These are phyloP conservation scores for Drosophila mauritiana DNA, from an alignment of 1,140 invertebrate species.

Conservation along the genomic window DNA sequence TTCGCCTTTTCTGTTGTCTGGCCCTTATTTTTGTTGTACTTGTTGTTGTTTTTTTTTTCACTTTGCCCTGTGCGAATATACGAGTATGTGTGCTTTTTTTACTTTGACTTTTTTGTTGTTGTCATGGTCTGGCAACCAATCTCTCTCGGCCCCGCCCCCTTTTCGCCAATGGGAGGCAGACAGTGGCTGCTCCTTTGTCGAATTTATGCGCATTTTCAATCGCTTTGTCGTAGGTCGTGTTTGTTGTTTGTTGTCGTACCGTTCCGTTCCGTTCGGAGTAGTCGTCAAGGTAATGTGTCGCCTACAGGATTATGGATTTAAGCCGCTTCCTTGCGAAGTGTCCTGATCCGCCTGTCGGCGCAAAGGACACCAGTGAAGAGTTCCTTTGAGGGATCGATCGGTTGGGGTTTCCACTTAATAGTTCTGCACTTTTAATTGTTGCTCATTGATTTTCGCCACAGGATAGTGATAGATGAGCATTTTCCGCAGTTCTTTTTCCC, in stretches of 20 bases:
- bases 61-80: constrained; percentile 21
- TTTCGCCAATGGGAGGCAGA: constrained; percentile 14
- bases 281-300: constrained; percentile 76
- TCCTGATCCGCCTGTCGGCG: constrained; percentile 28
- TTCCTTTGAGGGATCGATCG: background rate
- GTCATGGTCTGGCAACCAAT: constrained; percentile 53
- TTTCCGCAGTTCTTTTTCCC: constrained; percentile 1
- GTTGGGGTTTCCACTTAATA: background rate
- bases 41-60: constrained; percentile 48
- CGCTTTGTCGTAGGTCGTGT: constrained; percentile 82
- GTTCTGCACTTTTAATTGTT: constrained; percentile 36
- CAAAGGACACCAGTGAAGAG: background rate
- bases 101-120: constrained; percentile 53
- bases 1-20: constrained; percentile 84
- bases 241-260: constrained; percentile 40
- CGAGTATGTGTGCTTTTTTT: constrained; percentile 21
- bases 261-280: constrained; percentile 29
- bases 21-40: constrained; percentile 70
- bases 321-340: constrained; percentile 14
- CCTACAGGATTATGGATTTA: constrained; percentile 69
- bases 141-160: constrained; percentile 23
- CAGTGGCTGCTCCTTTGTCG: constrained; percentile 51
- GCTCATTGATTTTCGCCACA: constrained; percentile 16
- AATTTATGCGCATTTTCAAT: constrained; percentile 83
- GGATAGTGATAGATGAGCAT: background rate